Evolutionary conservation across 2,888 invertebrate genomes (phyloP), one percentile per base, ranked within the genome.

Genomic region (Gortyna flavago): DNA sequence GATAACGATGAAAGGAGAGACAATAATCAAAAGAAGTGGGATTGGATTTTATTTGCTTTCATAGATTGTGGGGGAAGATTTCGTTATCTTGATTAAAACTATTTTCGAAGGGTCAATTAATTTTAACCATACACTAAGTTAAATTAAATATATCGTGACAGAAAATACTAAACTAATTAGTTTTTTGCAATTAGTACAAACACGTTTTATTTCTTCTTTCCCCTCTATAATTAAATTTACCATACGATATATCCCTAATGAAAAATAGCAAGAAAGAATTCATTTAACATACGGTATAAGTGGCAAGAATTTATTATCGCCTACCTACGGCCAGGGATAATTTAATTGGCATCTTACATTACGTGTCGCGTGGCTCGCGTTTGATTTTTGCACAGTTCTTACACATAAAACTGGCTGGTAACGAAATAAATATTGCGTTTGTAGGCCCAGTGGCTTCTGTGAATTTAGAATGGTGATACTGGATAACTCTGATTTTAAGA

Each of bases 301-400:
- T 74, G 78, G 41, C 21, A 75, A 65, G 64, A 81, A 84, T 86
- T 81, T 81, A 86, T 69, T 57, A 67, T 66, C 66, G 64, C 61
- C n/a, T 76, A 85, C 81, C 68, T 86, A 72, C 62, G 70, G 75
- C 72, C 74, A 77, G 68, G 79, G 61, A 84, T 87, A 79, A 87
- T 85, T 87, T 85, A 79, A 87, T 87, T 81, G 79, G 77, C 77
- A 73, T 79, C 72, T 76, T 79, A 57, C n/a, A 66, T 77, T 81
- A 81, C 72, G 59, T 75, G 85, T 77, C 85, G 85, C 85, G 75
- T 87, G 87, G 61, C 57, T 57, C 8, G 68, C 44, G 25, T 77
- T 85, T 77, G 85, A 79, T 87, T 87, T 87, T 85, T 87, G 85
- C 76, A 64, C 61, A 25, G 75, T 79, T 75, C 67, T 70, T 77